Evolutionary conservation across 2,113 vertebrate species (phyloP).

Genomic region (Menidia beryllina): DNA sequence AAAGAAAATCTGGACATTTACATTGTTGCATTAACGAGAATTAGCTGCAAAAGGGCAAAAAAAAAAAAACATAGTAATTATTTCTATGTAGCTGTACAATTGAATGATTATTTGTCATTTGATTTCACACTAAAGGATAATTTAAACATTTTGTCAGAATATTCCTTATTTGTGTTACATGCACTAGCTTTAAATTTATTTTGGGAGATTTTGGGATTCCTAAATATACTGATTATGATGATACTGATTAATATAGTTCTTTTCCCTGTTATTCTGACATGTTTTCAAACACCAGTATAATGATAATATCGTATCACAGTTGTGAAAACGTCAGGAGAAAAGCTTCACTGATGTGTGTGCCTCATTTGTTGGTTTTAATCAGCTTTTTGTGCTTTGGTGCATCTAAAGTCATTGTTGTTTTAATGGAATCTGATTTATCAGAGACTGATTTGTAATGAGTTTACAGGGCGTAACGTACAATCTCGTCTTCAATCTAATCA

Average conservation of each 20-base stretch:
- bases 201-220: too few species aligned
- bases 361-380: conserved; percentile 19
- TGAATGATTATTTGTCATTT: too few species aligned
- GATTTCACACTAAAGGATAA: too few species aligned
- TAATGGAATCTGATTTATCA: conserved; percentile 6
- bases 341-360: conserved; percentile 14
- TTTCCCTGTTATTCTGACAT: conserved; percentile 9
- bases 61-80: too few species aligned
- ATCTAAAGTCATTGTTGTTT: conserved; percentile 1
- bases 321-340: conserved; percentile 1
- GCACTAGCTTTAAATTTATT: too few species aligned
- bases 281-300: conserved; percentile 42
- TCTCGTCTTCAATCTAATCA: conserved; percentile 30
- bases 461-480: conserved; percentile 15
- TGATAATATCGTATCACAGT: conserved; percentile 12
- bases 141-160: too few species aligned
- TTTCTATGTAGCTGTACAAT: too few species aligned
- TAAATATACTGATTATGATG: too few species aligned
- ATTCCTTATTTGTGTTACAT: too few species aligned
- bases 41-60: too few species aligned
- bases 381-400: background rate
- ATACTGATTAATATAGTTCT: background rate
- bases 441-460: background rate
- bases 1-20: too few species aligned
- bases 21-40: too few species aligned